A percentile compares a stretch with the other conserved stretches of the same genome.
These are phyloP conservation scores for Tribolium madens DNA, from an alignment of 1,140 invertebrate genomes.

Conservation along the genomic window DNA sequence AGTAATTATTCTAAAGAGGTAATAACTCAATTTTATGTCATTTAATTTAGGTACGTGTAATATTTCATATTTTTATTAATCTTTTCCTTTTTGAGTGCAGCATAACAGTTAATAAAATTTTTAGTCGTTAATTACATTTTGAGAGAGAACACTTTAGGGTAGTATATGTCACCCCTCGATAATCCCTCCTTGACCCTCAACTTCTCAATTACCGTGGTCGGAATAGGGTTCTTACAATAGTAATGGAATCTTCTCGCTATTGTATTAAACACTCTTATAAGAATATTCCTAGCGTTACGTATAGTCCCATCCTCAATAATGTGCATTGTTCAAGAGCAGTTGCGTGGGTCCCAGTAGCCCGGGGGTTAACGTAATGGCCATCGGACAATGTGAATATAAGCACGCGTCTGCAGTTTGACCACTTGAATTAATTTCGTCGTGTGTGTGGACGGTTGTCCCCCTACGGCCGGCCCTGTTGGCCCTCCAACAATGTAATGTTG, in stretches of 20 bases:
- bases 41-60: too few species aligned
- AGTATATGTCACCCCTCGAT: not conserved
- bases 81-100: too few species aligned
- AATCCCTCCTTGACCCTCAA: slow-evolving; percentile 26
- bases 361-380: slow-evolving; percentile 7
- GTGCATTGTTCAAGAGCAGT: slow-evolving; percentile 12
- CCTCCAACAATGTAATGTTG: slow-evolving; percentile 38
- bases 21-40: too few species aligned
- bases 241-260: slow-evolving; percentile 23
- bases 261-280: slow-evolving; percentile 35
- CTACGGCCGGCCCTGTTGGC: slow-evolving; percentile 5
- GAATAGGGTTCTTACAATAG: slow-evolving; percentile 27
- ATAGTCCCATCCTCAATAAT: slow-evolving; percentile 8
- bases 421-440: not conserved
- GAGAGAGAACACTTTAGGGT: not conserved
- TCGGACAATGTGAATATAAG: slow-evolving; percentile 24
- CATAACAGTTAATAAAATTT: too few species aligned
- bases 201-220: slow-evolving; percentile 34
- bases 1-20: too few species aligned
- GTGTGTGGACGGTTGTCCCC: not conserved
- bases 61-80: too few species aligned
- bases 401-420: not conserved
- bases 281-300: slow-evolving; percentile 31
- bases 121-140: not conserved
- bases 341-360: slow-evolving; percentile 2